Evolutionary conservation across 2,797 vertebrate species (phyloP).

Genomic region (Mus caroli): DNA sequence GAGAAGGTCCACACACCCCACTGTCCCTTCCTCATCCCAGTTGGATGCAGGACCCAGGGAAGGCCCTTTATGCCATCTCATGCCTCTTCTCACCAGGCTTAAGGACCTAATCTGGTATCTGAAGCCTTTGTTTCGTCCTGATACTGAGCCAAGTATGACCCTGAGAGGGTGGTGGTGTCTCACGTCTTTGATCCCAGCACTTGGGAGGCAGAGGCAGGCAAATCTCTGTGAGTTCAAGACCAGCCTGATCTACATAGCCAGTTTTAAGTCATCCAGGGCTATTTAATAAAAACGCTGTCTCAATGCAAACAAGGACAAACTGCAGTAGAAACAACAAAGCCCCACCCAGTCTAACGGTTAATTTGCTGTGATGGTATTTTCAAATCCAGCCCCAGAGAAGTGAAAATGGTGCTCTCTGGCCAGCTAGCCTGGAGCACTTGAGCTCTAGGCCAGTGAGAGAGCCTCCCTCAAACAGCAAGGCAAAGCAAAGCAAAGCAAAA

Average conservation of each 20-base stretch:
- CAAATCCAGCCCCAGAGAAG: background rate
- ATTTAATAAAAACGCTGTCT: background rate
- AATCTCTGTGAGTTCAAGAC: background rate
- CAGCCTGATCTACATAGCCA: background rate
- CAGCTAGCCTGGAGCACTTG: no score
- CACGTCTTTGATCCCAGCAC: no score
- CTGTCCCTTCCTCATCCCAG: no score
- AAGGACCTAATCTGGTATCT: background rate
- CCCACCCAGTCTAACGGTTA: background rate
- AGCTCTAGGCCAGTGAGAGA: background rate
- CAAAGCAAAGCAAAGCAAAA: background rate
- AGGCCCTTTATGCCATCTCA: rapidly evolving
- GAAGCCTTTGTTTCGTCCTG: background rate
- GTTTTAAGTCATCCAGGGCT: background rate
- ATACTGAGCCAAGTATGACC: background rate
- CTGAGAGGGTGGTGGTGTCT: no score
- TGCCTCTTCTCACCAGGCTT: background rate
- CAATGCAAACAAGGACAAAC: background rate
- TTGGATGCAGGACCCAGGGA: background rate
- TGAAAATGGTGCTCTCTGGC: background rate
- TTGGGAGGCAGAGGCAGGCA: background rate
- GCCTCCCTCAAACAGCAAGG: background rate
- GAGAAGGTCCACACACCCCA: no score
- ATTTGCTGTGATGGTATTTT: background rate
- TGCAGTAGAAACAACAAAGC: background rate